Percentiles rank a stretch among this genome's conserved stretches.
Conservation (phyloP, 1,140 invertebrate species). For the Drosophila nigromelanica region DNA sequence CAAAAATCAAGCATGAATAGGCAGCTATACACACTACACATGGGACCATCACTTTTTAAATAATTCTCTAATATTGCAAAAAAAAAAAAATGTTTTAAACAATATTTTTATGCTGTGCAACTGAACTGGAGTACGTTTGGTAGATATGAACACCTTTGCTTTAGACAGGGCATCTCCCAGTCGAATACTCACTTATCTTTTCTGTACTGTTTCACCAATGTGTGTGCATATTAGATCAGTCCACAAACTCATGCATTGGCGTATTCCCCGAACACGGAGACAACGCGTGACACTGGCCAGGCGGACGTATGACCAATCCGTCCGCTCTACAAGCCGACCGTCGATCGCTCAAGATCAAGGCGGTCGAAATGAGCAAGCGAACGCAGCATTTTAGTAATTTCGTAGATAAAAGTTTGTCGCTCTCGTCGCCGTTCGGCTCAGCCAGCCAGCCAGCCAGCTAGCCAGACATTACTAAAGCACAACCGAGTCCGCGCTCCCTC, state of each 20-base stretch:
- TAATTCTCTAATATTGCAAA: too few species aligned
- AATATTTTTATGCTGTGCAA: too few species aligned
- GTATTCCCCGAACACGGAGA: conserved; percentile 73
- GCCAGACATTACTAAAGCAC: conserved; percentile 57
- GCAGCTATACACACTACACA: too few species aligned
- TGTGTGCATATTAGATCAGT: conserved; percentile 33
- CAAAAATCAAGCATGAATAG: too few species aligned
- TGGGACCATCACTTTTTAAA: too few species aligned
- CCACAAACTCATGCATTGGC: conserved; percentile 30
- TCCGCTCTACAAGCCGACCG: neutral
- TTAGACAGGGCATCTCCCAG: conserved; percentile 1
- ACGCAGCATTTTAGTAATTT: conserved; percentile 13
- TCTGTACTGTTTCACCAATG: conserved; percentile 5
- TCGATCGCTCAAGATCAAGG: conserved; percentile 44
- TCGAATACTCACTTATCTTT: neutral
- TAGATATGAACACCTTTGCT: neutral
- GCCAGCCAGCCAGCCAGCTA: neutral
- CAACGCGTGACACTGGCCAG: conserved; percentile 53
- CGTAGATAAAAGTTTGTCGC: conserved; percentile 41
- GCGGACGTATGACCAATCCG: conserved; percentile 31
- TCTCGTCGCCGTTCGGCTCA: conserved; percentile 6
- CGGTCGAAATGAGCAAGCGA: conserved; percentile 15
- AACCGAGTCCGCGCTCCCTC: conserved; percentile 23
- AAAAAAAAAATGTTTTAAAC: too few species aligned
- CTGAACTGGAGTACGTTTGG: neutral